Evolutionary conservation across 2,797 vertebrate species (phyloP).

Genomic region (Arctocebus calabarensis): DNA sequence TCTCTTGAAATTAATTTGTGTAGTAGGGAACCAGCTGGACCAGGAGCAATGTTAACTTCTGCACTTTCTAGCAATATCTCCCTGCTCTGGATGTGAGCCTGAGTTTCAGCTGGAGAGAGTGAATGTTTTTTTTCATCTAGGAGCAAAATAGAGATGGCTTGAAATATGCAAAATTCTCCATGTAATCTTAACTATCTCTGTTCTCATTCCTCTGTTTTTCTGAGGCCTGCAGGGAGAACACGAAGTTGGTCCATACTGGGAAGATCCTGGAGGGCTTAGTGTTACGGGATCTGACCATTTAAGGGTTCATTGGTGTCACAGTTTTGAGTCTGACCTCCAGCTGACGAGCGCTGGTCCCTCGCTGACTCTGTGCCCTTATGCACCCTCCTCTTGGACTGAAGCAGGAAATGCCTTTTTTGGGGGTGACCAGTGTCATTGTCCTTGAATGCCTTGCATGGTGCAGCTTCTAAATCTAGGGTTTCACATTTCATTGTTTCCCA

Average conservation of each 20-base stretch:
- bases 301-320: neutral
- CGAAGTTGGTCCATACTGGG: too few relatives aligned
- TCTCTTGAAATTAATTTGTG: constrained; percentile 46
- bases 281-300: neutral
- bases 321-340: neutral
- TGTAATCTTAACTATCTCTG: neutral
- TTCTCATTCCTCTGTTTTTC: neutral
- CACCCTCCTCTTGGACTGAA: neutral
- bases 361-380: neutral
- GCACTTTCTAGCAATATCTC: neutral
- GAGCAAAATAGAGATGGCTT: neutral
- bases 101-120: neutral
- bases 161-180: neutral
- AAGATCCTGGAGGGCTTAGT: neutral
- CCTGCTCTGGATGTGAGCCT: neutral
- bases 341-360: neutral
- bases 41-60: neutral
- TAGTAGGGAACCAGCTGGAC: constrained; percentile 3
- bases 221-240: neutral
- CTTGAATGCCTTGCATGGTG: neutral
- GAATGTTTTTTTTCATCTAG: constrained; percentile 8
- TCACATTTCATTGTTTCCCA: neutral
- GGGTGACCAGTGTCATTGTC: neutral
- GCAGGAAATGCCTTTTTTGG: neutral
- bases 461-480: neutral